Evolutionary conservation across 1,140 invertebrate genomes (phyloP).

Genomic region (Protaetia brevitarsis): DNA sequence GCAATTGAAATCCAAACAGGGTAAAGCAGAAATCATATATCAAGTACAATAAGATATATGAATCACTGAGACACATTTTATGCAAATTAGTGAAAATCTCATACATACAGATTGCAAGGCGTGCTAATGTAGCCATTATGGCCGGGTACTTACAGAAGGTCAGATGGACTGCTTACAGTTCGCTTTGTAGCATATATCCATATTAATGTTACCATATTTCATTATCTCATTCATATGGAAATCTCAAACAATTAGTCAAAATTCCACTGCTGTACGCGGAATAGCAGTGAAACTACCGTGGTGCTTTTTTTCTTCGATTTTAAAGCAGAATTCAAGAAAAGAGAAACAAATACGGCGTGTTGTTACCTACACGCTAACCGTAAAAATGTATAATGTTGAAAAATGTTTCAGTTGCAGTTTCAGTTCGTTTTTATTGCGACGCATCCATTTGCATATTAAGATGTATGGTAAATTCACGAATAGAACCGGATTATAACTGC

Average conservation of each 20-base stretch:
- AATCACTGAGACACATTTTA: conserved; percentile 51
- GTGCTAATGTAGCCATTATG: conserved; percentile 34
- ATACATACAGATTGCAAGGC: conserved; percentile 49
- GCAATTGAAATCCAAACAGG: conserved; percentile 41
- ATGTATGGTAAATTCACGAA: too few species aligned
- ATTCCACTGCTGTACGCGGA: conserved; percentile 36
- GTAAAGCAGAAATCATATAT: conserved; percentile 44
- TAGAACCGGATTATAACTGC: too few species aligned
- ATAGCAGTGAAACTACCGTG: neutral
- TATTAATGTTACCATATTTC: conserved; percentile 52
- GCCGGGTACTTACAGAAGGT: conserved; percentile 25
- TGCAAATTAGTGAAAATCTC: conserved; percentile 49
- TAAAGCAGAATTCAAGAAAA: neutral
- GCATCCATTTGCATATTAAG: too few species aligned
- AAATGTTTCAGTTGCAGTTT: neutral
- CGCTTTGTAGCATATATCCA: conserved; percentile 49
- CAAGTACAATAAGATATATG: conserved; percentile 50
- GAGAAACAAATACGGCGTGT: neutral
- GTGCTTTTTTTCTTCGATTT: neutral
- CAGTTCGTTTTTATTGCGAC: too few species aligned
- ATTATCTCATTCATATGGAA: conserved; percentile 52
- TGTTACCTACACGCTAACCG: too few species aligned
- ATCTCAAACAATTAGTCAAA: conserved; percentile 51
- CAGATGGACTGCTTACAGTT: conserved; percentile 46
- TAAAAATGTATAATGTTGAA: neutral